Evolutionary conservation across 2,888 invertebrate genomes (phyloP), one percentile per base, ranked within the genome.

Genomic region (Tanypteryx hageni): DNA sequence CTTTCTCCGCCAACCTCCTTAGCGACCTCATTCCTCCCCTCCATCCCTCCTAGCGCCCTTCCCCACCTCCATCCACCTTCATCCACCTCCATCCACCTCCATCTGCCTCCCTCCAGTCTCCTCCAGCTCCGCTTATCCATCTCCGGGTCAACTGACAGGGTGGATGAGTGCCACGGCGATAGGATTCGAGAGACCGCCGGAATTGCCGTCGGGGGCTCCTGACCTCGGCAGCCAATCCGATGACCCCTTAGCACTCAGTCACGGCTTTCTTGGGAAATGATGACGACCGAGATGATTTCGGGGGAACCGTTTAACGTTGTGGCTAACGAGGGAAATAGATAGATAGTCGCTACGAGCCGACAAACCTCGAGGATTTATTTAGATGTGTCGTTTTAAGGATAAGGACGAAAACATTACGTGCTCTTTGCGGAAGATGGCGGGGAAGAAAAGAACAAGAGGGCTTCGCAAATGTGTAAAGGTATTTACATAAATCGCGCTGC

Each of bases 211-310:
- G 85, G 85, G 44, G 61, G 89, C 64, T 89, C 64, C 14, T 56
- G 89, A 89, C 89, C 89, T 64, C 89, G 31, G 89, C 61, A 18
- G 64, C 64, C 89, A 56, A 64, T 68, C 68, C 64, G 31, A 68
- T 89, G 89, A 89, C 89, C 89, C 61, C 85, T 58, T 22, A n/a
- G 56, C 84, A 22, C 58, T 57, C 83, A 83, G 56, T 76, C 64
- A 44, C 44, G 64, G 89, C 22, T 31, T 18, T 68, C 18, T 31
- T 68, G 61, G 86, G 86, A 86, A 83, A 59, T 27, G 13, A 59
- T 59, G 58, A 59, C n/a, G 59, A 59, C 13, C 86, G 18, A 11
- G 59, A 61, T 61, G 61, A 61, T 86, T 86, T 31, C 86, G 86
- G 86, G 31, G 86, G 18, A 61, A 31, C 3, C 76, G 76, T 76